Evolutionary conservation across 2,797 vertebrate species (phyloP).

Genomic region (Crenuchus spilurus): DNA sequence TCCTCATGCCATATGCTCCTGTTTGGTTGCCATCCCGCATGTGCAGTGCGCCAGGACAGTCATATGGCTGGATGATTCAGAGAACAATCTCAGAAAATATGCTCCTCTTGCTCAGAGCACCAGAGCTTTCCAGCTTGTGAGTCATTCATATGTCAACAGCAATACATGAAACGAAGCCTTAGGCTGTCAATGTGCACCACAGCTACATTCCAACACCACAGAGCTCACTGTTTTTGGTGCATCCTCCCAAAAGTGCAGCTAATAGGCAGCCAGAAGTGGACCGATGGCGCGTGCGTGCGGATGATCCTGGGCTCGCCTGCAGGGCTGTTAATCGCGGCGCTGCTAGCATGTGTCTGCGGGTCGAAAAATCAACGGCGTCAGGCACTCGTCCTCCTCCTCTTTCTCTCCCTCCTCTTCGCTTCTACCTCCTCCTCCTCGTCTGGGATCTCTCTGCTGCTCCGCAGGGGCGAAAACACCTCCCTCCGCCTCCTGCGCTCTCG

Average conservation of each 20-base stretch:
- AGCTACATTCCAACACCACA: not conserved
- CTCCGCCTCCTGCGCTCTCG: no score
- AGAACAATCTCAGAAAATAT: constrained; percentile 5
- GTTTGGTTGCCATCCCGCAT: constrained; percentile 25
- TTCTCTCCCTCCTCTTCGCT: no score
- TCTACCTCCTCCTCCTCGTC: not conserved
- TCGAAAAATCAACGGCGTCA: not conserved
- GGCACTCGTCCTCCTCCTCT: not conserved
- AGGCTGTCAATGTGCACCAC: not conserved
- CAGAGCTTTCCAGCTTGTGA: not conserved
- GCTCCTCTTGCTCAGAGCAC: not conserved
- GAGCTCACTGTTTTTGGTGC: not conserved
- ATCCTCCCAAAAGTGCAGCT: no score
- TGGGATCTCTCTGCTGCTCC: not conserved
- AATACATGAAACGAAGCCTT: not conserved
- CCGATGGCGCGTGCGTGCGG: no score
- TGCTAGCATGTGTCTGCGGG: not conserved
- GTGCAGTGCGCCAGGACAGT: not conserved
- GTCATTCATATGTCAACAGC: not conserved
- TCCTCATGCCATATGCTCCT: constrained; percentile 39
- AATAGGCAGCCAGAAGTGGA: no score
- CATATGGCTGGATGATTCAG: constrained; percentile 12
- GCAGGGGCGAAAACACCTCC: not conserved
- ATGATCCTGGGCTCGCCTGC: no score
- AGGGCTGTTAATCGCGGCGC: no score